Percentiles rank a stretch among this genome's conserved stretches.
Conservation (phyloP, 1,140 invertebrate species). For the Heterodera carotae region DNA sequence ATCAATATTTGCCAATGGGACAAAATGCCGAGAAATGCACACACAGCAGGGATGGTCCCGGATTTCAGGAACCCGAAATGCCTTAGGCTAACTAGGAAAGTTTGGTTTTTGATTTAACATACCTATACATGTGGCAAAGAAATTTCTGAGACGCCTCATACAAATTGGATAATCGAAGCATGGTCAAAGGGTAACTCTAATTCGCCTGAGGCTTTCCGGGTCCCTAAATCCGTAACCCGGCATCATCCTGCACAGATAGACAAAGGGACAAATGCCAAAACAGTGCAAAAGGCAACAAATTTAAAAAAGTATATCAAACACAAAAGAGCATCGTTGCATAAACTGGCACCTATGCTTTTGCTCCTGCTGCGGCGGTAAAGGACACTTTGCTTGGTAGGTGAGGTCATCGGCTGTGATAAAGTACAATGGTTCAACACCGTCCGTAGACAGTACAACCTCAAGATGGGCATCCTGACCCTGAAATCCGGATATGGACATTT, state of each 20-base stretch:
- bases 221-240: no score
- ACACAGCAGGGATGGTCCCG: no score
- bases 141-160: no score
- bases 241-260: no score
- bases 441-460: conserved; percentile 64
- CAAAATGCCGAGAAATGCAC: neutral
- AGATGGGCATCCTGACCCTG: conserved; percentile 62
- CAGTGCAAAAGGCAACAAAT: neutral
- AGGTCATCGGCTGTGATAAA: conserved; percentile 65
- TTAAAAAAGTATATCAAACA: no score
- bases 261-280: neutral
- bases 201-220: no score
- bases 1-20: neutral
- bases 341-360: neutral
- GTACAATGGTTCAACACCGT: conserved; percentile 64
- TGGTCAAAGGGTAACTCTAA: no score
- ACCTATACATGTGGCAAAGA: no score
- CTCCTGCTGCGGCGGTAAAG: conserved; percentile 17
- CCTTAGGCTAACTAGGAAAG: no score
- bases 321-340: neutral
- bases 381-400: conserved; percentile 63
- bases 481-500: neutral
- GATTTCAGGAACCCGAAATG: no score
- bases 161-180: no score
- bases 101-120: no score